phyloP scores from a whole-genome alignment of 2,888 invertebrate genomes.

The Platerodrilus igneus region DNA sequence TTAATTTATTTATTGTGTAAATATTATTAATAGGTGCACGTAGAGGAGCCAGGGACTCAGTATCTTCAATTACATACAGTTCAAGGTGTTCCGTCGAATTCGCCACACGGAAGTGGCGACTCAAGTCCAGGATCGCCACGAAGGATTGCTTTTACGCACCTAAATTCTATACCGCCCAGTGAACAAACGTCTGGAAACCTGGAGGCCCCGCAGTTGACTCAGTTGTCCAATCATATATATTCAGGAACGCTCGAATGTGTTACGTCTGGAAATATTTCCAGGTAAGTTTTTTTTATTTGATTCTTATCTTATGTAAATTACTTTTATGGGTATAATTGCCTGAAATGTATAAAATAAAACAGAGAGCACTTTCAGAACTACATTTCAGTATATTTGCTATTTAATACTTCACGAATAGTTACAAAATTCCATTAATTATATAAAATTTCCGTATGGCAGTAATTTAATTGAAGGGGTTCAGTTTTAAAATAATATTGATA shows the following conservation, averaged over 20 bases:
- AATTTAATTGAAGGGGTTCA: no score
- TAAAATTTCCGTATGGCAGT: no score
- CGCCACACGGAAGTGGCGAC: conserved; percentile 42
- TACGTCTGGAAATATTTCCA: conserved; percentile 27
- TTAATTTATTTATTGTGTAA: no score
- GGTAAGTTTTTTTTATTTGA: conserved; percentile 23
- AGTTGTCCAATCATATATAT: conserved; percentile 44
- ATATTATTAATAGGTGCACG: conserved; percentile 28
- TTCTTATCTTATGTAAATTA: no score
- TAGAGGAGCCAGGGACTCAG: conserved; percentile 40
- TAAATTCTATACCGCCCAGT: conserved; percentile 32
- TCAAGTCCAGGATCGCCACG: conserved; percentile 41
- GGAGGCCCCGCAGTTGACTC: conserved; percentile 41
- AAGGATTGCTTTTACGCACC: conserved; percentile 32
- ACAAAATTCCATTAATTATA: no score
- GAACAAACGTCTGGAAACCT: conserved; percentile 34
- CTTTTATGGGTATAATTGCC: no score
- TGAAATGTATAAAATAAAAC: no score
- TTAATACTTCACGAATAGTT: no score
- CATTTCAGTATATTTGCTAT: no score
- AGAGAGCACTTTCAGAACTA: no score
- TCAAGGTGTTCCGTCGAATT: conserved; percentile 34
- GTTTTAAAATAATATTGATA: no score
- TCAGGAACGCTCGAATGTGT: conserved; percentile 34
- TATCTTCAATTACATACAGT: conserved; percentile 41